A percentile compares a stretch with the other conserved stretches of the same genome.
These are phyloP conservation scores for Habroteleia sp. DNA, from an alignment of 2,888 invertebrate species.

Conservation along the genomic window DNA sequence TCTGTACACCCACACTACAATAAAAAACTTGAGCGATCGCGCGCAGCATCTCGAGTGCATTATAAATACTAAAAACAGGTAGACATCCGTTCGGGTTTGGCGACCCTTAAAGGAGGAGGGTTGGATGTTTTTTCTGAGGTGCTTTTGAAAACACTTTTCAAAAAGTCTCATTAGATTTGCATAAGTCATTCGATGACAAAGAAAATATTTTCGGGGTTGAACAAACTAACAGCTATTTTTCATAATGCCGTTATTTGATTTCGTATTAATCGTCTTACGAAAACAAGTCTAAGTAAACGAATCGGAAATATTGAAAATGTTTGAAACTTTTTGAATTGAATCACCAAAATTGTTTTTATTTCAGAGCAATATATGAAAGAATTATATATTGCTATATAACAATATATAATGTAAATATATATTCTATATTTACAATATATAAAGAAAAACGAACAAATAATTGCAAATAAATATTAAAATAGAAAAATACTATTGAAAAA, in stretches of 20 bases:
- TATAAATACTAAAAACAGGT: slow-evolving; percentile 19
- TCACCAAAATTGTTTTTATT: too few relatives aligned
- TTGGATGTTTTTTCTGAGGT: slow-evolving; percentile 5
- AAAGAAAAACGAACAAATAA: too few relatives aligned
- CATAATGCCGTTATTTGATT: neutral
- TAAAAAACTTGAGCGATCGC: slow-evolving; percentile 5
- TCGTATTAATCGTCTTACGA: neutral
- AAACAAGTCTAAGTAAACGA: neutral
- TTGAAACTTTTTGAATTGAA: too few relatives aligned
- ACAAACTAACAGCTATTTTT: slow-evolving; percentile 3
- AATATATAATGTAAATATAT: too few relatives aligned
- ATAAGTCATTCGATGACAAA: slow-evolving; percentile 17
- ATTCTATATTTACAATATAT: too few relatives aligned
- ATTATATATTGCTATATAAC: too few relatives aligned
- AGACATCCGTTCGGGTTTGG: slow-evolving; percentile 13
- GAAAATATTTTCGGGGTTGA: neutral
- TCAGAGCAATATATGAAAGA: too few relatives aligned
- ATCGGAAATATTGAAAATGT: too few relatives aligned
- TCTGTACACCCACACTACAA: neutral
- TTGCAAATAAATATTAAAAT: too few relatives aligned
- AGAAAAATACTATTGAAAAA: too few relatives aligned
- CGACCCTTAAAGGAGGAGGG: slow-evolving; percentile 1
- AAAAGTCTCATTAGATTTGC: slow-evolving; percentile 2
- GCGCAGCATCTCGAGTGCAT: slow-evolving; percentile 13
- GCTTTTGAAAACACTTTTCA: slow-evolving; percentile 10